Base-by-base conservation (phyloP, 2,797 vertebrate species). In the Chelon auratus region DNA sequence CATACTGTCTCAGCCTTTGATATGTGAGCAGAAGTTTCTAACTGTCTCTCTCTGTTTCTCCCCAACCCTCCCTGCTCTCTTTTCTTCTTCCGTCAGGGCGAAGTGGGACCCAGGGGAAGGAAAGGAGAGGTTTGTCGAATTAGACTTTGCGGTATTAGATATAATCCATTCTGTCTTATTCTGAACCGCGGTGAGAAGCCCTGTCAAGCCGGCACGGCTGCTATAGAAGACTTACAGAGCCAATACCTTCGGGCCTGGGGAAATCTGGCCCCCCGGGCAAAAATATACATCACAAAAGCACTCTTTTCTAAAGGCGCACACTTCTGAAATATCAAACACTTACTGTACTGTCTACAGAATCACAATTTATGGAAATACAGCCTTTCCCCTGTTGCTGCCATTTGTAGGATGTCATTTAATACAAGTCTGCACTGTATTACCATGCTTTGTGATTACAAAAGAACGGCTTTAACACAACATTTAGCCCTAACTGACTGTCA, bases 91-190 rank as follows among this genome's bases (percentile, higher is more conserved):
- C 70, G 14, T 59, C 91, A 96, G 95, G 95, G 95, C 54, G 92
- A 93, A 84, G 88, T 78, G 37, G 95, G 95, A 87, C 91, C 88
- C 83, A 90, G 58, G 80, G 95, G 95, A 92, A 64, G 84, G 81
- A 95, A 93, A 92, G 95, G 95, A 94, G 94, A 95, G 94, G 95
- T 95, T 91, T 91, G 94, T 94, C 84, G 61, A 94, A 90, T 91
- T 87, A 87, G 84, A 91, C 81, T 80, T 85, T 82, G 77, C 68
- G 45, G 84, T 82, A 87, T 92, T 88, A 87, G 82, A 90, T 89
- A 82, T 89, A 90, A 89, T 92, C 86, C 86, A 85, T 92, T 91
- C 83, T 80, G 80, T 87, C 75, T 82, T 77, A 84, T 90, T 93
- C 85, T 85, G 77, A 70, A 67, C 62, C 47, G 24, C 83, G 76